Conservation (phyloP, 2,888 invertebrate genomes). For the Lasioglossum leucozonium region DNA sequence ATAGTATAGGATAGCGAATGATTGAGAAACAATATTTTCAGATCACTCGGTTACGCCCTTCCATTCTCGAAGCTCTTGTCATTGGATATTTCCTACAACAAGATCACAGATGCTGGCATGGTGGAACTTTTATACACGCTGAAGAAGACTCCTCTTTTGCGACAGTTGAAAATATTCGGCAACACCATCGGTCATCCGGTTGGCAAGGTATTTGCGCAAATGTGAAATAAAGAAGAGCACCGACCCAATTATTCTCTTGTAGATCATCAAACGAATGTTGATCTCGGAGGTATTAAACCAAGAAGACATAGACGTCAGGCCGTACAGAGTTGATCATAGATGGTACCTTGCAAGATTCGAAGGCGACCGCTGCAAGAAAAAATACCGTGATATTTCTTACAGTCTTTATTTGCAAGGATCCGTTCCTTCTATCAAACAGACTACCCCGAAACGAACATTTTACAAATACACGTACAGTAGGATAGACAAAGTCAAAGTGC, state of each 20-base stretch:
- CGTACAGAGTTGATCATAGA: slow-evolving; percentile 83
- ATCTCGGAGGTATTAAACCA: slow-evolving; percentile 82
- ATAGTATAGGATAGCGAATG: neutral
- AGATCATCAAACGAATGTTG: slow-evolving; percentile 84
- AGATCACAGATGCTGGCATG: slow-evolving; percentile 86
- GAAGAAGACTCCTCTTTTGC: slow-evolving; percentile 85
- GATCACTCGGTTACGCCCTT: slow-evolving; percentile 86
- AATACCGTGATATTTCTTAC: slow-evolving; percentile 28
- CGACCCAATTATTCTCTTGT: slow-evolving; percentile 11
- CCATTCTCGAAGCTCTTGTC: slow-evolving; percentile 87
- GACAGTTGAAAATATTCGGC: slow-evolving; percentile 84
- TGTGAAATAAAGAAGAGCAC: neutral
- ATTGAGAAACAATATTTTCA: slow-evolving; percentile 66
- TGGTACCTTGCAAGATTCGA: slow-evolving; percentile 84
- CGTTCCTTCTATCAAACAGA: too few relatives aligned
- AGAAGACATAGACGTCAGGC: slow-evolving; percentile 84
- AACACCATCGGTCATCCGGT: slow-evolving; percentile 81
- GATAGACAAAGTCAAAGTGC: neutral
- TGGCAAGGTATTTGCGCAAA: slow-evolving; percentile 74
- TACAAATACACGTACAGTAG: slow-evolving; percentile 23
- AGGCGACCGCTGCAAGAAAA: slow-evolving; percentile 84
- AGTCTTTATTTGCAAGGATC: neutral
- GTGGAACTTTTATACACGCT: slow-evolving; percentile 86
- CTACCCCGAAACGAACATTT: slow-evolving; percentile 1
- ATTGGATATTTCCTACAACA: slow-evolving; percentile 87